phyloP scores from a whole-genome alignment of 2,113 vertebrate genomes.

The Pseudopipra pipra region DNA sequence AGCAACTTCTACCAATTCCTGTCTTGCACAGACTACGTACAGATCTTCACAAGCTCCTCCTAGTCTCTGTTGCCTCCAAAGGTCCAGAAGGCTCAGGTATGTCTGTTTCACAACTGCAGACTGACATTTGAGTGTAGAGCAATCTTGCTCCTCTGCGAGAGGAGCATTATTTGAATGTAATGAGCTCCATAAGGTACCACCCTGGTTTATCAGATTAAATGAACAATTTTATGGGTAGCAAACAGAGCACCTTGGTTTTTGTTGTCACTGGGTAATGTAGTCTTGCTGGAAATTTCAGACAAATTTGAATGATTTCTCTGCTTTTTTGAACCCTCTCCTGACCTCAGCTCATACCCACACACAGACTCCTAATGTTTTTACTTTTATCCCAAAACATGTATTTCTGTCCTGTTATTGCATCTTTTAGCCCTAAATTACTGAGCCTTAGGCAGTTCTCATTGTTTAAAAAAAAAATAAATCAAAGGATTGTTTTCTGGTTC shows the following conservation, averaged over 20 bases:
- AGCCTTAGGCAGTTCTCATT: neutral
- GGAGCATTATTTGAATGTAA: neutral
- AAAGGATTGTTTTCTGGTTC: neutral
- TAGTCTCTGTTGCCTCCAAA: neutral
- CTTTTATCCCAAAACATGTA: neutral
- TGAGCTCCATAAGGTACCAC: neutral
- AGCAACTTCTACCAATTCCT: neutral
- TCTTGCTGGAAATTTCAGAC: neutral
- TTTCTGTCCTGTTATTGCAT: neutral
- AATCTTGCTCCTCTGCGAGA: neutral
- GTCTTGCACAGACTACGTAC: neutral
- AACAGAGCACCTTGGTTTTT: neutral
- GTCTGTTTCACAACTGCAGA: neutral
- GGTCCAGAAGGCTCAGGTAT: neutral
- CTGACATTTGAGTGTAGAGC: neutral
- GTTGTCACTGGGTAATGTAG: neutral
- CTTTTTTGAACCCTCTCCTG: neutral
- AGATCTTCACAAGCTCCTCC: neutral
- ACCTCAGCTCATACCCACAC: neutral
- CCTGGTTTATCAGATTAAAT: neutral
- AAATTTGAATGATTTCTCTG: neutral
- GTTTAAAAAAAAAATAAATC: neutral
- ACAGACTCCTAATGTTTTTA: neutral
- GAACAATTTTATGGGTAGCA: neutral
- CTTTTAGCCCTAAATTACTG: neutral